Evolutionary conservation across 1,140 invertebrate genomes (phyloP).

Genomic region (Aphidius ervi): DNA sequence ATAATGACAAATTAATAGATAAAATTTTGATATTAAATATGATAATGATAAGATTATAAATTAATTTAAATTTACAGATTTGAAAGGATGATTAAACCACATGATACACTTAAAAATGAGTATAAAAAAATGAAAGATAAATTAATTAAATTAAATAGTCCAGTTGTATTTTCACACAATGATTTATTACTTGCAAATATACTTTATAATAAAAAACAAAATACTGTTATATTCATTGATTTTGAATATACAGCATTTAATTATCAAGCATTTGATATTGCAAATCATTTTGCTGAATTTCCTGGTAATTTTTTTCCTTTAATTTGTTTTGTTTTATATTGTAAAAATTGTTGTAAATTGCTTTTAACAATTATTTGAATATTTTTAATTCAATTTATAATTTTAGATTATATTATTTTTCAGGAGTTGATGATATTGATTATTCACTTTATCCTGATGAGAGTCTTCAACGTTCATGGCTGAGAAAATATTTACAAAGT

Average conservation of each 20-base stretch:
- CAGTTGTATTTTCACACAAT: conserved; percentile 96
- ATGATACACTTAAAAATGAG: conserved; percentile 66
- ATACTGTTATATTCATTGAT: conserved; percentile 89
- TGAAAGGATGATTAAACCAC: conserved; percentile 62
- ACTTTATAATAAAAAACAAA: conserved; percentile 70
- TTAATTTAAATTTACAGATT: conserved; percentile 56
- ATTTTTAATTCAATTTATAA: not conserved
- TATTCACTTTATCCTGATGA: conserved; percentile 75
- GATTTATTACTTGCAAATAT: conserved; percentile 94
- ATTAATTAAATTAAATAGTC: conserved; percentile 65
- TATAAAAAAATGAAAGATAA: conserved; percentile 63
- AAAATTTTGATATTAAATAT: not conserved
- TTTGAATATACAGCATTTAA: conserved; percentile 95
- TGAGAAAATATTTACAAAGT: conserved; percentile 68
- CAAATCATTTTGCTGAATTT: conserved; percentile 97
- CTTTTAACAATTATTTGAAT: conserved; percentile 12
- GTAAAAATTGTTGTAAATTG: conserved; percentile 7
- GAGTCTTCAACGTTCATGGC: conserved; percentile 79
- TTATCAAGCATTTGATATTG: conserved; percentile 95
- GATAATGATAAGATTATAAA: not conserved
- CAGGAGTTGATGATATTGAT: conserved; percentile 71
- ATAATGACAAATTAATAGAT: not conserved
- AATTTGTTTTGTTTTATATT: not conserved
- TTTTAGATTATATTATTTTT: conserved; percentile 21
- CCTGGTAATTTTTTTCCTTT: conserved; percentile 61